phyloP scores from a whole-genome alignment of 2,888 invertebrate species.

The Halictus ligatus region DNA sequence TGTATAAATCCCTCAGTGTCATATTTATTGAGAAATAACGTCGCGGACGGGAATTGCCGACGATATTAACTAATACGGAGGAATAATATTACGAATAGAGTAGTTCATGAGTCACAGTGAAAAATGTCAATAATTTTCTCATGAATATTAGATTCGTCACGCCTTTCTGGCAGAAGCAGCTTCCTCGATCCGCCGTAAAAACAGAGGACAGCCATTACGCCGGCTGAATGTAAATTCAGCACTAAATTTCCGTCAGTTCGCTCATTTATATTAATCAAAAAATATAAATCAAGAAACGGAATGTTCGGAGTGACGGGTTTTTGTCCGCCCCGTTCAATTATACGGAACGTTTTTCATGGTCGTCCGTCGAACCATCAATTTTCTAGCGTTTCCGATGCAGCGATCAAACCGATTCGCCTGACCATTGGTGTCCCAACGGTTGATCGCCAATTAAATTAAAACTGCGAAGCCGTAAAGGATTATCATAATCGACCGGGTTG shows the following conservation, averaged over 20 bases:
- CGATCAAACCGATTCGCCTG: neutral
- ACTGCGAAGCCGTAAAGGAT: constrained; percentile 25
- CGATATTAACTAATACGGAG: neutral
- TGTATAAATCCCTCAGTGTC: neutral
- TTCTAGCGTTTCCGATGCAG: neutral
- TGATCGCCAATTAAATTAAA: constrained; percentile 28
- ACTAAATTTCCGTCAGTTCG: neutral
- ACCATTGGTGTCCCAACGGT: neutral
- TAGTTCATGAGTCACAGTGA: neutral
- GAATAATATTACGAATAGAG: neutral
- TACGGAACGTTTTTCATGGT: constrained; percentile 12
- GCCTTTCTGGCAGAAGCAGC: constrained; percentile 2
- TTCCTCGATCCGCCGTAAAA: neutral
- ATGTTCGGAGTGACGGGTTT: neutral
- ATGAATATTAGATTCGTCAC: constrained; percentile 16
- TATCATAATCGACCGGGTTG: constrained; percentile 12
- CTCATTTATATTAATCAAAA: constrained; percentile 16
- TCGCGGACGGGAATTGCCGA: neutral
- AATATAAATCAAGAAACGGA: constrained; percentile 8
- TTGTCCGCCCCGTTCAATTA: constrained; percentile 9
- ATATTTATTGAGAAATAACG: neutral
- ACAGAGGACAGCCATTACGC: neutral
- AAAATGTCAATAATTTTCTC: constrained; percentile 12
- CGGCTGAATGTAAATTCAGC: neutral
- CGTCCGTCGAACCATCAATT: neutral